Percentiles rank a stretch among this genome's conserved stretches.
These are phyloP conservation scores for Pinctada fucata DNA, from an alignment of 2,888 invertebrate genomes.

Conservation along the genomic window DNA sequence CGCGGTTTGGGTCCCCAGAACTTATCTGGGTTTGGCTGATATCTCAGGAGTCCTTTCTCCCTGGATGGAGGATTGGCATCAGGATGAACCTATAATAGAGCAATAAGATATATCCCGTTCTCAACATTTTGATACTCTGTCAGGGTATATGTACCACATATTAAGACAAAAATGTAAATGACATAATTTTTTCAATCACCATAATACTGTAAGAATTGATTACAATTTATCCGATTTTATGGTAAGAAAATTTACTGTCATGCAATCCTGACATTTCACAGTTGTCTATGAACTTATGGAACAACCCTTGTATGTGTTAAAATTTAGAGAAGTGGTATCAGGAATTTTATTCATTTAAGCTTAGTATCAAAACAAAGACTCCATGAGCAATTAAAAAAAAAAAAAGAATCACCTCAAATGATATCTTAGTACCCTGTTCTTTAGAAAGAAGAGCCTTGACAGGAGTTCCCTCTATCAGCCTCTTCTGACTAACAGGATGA, in stretches of 20 bases:
- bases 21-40: slow-evolving; percentile 89
- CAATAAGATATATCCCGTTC: no score
- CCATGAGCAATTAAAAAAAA: no score
- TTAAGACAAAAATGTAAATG: not conserved
- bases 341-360: no score
- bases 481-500: slow-evolving; percentile 67
- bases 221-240: not conserved
- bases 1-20: slow-evolving; percentile 95
- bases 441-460: slow-evolving; percentile 69
- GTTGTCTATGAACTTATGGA: no score
- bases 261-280: no score
- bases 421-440: slow-evolving; percentile 58
- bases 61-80: slow-evolving; percentile 90
- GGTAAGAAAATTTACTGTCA: no score
- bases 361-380: no score
- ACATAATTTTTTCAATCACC: not conserved
- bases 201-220: not conserved
- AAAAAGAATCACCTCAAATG: slow-evolving; percentile 56
- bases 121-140: no score
- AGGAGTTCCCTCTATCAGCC: slow-evolving; percentile 63
- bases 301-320: no score
- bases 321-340: no score
- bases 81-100: slow-evolving; percentile 77
- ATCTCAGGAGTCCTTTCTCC: slow-evolving; percentile 83
- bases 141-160: not conserved